phyloP scores from a whole-genome alignment of 92 coral and sea anemone species.

The Micromussa lordhowensis region DNA sequence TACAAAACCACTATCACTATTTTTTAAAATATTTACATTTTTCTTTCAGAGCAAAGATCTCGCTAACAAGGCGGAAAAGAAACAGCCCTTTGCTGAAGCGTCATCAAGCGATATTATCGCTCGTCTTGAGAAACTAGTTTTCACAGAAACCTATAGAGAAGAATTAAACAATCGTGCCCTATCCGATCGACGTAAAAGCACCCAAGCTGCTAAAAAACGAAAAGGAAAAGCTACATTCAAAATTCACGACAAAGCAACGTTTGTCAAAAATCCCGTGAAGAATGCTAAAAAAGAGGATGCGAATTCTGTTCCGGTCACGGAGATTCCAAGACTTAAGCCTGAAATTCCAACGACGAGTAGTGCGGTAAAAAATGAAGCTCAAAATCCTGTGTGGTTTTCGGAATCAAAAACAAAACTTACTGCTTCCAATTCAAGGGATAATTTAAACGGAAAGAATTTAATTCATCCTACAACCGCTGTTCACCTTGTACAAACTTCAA shows the following conservation, averaged over 20 bases:
- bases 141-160: conserved; percentile 75
- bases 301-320: conserved; percentile 29
- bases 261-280: not conserved
- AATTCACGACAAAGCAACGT: not conserved
- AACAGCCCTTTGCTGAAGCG: conserved; percentile 47
- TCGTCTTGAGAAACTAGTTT: conserved; percentile 69
- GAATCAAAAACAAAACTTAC: conserved; percentile 9
- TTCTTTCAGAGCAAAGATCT: conserved; percentile 75
- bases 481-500: not conserved
- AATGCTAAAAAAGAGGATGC: not conserved
- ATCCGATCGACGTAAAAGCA: not conserved
- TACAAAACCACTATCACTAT: not conserved
- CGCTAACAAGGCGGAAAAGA: conserved; percentile 77
- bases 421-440: not conserved
- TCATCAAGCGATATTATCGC: conserved; percentile 16
- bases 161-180: not conserved
- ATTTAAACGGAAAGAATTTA: not conserved
- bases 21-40: not conserved
- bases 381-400: conserved; percentile 34
- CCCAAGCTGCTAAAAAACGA: not conserved
- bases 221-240: conserved; percentile 2
- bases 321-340: conserved; percentile 26
- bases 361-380: not conserved
- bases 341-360: conserved; percentile 26
- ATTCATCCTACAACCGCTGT: not conserved